Percentiles rank a stretch among this genome's conserved stretches.
These are phyloP conservation scores for Sus scrofa DNA, from an alignment of 2,113 vertebrate species.

Conservation along the genomic window T2T-Sscrofa CM000817.6:68738001-68738500, in stretches of 20 bases:
- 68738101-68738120: too few relatives aligned
- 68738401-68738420: not conserved
- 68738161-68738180: not conserved
- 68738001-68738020: too few relatives aligned
- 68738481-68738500: too few relatives aligned
- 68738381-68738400: not conserved
- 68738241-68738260: not conserved
- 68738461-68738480: not conserved
- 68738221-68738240: not conserved
- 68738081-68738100: too few relatives aligned
- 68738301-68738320: accelerated
- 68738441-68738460: not conserved
- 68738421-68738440: too few relatives aligned
- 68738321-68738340: not conserved
- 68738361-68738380: not conserved
- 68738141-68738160: too few relatives aligned
- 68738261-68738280: not conserved
- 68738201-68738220: too few relatives aligned
- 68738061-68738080: too few relatives aligned
- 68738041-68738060: too few relatives aligned
- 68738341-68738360: too few relatives aligned
- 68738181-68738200: not conserved
- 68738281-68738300: accelerated
- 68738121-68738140: too few relatives aligned
- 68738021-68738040: too few relatives aligned